phyloP scores from a whole-genome alignment of 2,113 vertebrate species.

The Rostratula benghalensis region DNA sequence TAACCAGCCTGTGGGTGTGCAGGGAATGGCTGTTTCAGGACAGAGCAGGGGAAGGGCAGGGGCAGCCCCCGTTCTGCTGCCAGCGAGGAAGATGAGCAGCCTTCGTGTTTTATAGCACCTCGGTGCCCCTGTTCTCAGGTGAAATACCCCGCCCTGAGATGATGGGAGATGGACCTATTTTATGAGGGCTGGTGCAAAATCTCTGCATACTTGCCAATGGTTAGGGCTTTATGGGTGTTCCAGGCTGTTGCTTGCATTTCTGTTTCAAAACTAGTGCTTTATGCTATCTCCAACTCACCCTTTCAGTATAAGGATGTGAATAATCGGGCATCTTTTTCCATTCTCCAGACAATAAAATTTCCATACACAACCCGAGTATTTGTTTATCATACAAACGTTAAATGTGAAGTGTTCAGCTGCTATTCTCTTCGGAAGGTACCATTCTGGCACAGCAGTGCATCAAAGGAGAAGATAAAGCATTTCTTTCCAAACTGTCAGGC shows the following conservation, averaged over 20 bases:
- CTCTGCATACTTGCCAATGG: not conserved
- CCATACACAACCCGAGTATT: not conserved
- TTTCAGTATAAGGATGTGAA: not conserved
- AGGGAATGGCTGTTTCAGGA: not conserved
- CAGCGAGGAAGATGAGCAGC: not conserved
- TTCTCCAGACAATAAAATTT: not conserved
- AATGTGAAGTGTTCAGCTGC: not conserved
- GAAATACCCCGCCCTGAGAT: not conserved
- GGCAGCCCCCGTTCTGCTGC: not conserved
- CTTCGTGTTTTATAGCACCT: fast-evolving
- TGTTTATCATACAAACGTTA: not conserved
- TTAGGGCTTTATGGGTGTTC: not conserved
- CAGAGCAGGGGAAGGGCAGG: not conserved
- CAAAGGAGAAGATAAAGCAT: not conserved
- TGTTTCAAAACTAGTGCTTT: not conserved
- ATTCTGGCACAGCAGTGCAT: not conserved
- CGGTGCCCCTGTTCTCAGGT: no score
- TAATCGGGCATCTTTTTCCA: not conserved
- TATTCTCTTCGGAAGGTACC: not conserved
- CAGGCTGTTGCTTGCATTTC: not conserved
- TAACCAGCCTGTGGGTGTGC: fast-evolving
- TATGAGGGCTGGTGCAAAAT: not conserved
- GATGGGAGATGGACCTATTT: fast-evolving
- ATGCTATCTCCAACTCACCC: not conserved
- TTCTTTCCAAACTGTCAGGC: not conserved